Evolutionary conservation across 1,140 invertebrate genomes (phyloP).

Genomic region (Temnothorax curvispinosus): DNA sequence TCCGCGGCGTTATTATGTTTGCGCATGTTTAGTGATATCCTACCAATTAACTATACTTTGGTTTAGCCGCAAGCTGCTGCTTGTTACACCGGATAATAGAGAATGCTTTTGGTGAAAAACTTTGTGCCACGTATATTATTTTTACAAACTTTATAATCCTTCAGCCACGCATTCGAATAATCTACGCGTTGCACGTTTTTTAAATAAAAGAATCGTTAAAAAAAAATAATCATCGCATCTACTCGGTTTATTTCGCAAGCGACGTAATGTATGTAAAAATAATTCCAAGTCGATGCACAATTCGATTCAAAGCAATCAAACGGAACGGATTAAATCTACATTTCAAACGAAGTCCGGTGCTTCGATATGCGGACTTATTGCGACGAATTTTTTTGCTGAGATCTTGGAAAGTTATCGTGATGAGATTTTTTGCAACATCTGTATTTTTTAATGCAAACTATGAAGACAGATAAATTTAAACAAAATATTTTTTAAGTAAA

Average conservation of each 20-base stretch:
- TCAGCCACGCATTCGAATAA: background rate
- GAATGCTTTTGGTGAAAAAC: background rate
- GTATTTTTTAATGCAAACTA: background rate
- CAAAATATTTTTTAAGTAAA: background rate
- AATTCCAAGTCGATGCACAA: slow-evolving; percentile 51
- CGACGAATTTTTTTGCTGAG: background rate
- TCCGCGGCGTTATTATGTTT: background rate
- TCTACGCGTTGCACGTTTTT: background rate
- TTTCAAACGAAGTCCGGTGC: slow-evolving; percentile 32
- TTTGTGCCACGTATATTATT: background rate
- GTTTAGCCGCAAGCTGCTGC: too few relatives aligned
- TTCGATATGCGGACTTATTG: slow-evolving; percentile 11
- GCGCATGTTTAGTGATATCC: background rate
- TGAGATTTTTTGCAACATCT: background rate
- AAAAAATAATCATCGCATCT: background rate
- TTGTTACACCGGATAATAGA: background rate
- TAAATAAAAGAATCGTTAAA: slow-evolving; percentile 31
- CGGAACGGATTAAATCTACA: slow-evolving; percentile 43
- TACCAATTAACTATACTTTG: background rate
- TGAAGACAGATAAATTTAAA: slow-evolving; percentile 4
- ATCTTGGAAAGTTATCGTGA: slow-evolving; percentile 9
- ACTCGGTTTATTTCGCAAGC: slow-evolving; percentile 27
- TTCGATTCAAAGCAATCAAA: slow-evolving; percentile 40
- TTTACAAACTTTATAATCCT: background rate
- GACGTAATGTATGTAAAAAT: slow-evolving; percentile 54